These are phyloP conservation scores for Apteryx mantelli DNA, from an alignment of 2,113 vertebrate species.

Conservation along the genomic window DNA sequence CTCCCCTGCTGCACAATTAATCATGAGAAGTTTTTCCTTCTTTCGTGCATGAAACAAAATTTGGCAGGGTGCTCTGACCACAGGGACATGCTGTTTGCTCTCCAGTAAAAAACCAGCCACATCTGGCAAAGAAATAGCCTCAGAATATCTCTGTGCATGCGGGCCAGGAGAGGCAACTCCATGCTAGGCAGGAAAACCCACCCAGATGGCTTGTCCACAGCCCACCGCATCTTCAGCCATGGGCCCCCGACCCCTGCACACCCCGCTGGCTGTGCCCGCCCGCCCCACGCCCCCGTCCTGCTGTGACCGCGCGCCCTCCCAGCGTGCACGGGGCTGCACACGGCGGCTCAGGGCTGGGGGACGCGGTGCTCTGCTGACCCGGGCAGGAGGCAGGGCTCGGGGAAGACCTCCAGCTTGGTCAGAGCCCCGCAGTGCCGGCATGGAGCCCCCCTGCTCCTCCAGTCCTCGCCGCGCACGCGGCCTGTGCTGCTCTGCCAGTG, in stretches of 20 bases:
- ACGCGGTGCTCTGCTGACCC: background rate
- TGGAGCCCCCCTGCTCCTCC: background rate
- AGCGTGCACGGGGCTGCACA: background rate
- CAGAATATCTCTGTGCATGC: background rate
- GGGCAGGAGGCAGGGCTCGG: background rate
- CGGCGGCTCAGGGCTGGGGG: background rate
- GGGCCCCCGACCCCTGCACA: background rate
- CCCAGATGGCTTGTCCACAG: accelerated
- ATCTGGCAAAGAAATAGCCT: constrained; percentile 29
- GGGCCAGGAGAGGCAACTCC: background rate
- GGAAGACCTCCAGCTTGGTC: background rate
- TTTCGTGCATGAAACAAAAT: constrained; percentile 67
- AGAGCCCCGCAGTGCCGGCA: background rate
- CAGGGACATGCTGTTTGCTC: constrained; percentile 9
- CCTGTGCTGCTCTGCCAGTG: background rate
- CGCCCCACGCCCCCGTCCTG: background rate
- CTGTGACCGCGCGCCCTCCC: background rate
- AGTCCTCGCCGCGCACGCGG: background rate
- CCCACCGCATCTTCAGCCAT: background rate
- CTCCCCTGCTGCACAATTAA: constrained; percentile 65
- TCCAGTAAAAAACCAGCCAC: constrained; percentile 20
- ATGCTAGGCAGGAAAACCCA: background rate
- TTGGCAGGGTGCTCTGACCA: constrained; percentile 59
- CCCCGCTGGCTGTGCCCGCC: background rate
- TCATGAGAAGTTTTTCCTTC: constrained; percentile 59